These are phyloP conservation scores for Caerostris darwini DNA, from an alignment of 1,140 invertebrate genomes.

Conservation along the genomic window DNA sequence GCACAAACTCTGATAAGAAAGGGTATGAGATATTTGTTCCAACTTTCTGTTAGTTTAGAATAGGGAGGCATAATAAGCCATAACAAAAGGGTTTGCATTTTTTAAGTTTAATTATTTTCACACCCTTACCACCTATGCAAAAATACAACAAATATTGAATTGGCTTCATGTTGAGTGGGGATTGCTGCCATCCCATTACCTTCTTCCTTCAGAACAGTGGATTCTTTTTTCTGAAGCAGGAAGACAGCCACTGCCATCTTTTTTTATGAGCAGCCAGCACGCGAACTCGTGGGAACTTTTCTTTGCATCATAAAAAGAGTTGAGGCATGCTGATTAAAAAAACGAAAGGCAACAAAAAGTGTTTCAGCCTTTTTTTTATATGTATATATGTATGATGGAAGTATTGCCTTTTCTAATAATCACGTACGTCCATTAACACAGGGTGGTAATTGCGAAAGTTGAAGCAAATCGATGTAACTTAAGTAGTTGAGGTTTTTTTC, in stretches of 20 bases:
- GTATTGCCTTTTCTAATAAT: neutral
- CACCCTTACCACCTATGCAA: no score
- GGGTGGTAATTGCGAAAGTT: neutral
- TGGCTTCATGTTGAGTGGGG: no score
- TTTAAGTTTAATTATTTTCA: no score
- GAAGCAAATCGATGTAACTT: neutral
- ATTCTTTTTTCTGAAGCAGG: neutral
- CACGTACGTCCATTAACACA: neutral
- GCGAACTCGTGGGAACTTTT: conserved; percentile 18
- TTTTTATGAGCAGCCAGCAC: neutral
- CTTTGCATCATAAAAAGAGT: neutral
- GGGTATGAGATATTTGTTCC: no score
- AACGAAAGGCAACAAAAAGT: neutral
- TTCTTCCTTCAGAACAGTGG: neutral
- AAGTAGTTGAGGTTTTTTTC: neutral
- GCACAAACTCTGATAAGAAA: no score
- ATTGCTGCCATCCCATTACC: neutral
- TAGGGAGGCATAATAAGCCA: no score
- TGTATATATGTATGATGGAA: neutral
- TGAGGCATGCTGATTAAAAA: neutral
- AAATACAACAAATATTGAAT: no score
- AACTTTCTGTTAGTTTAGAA: no score
- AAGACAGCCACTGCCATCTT: neutral
- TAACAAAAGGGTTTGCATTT: no score
- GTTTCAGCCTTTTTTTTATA: neutral